Base-by-base conservation (phyloP, 2,888 invertebrate species). In the Latrodectus elegans region DNA sequence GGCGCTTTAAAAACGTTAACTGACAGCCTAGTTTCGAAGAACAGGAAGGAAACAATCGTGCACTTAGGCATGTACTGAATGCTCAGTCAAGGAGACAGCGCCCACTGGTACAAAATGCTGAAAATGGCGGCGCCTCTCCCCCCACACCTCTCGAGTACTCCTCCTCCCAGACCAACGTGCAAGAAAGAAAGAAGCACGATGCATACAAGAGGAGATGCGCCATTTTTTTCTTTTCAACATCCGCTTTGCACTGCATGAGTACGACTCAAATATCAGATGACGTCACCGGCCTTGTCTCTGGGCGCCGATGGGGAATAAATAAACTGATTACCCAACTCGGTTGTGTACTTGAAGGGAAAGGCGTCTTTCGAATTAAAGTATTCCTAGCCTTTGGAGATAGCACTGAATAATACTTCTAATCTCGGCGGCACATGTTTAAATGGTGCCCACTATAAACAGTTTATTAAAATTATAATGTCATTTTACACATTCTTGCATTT, bases 211-310 rank as follows among this genome's bases (percentile, higher is more conserved):
- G 60, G 15, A 60, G 60, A n/a, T 15, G 60, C 3, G 60, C 14
- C 60, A 60, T n/a, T 60, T 60, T 15, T 60, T 60, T 60, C n/a
- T 15, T 60, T 60, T 60, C n/a, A 11, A 60, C n/a, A 60, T 60
- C 60, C 60, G 60, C 60, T 60, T 15, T 11, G 60, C 81, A 73
- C 67, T 81, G 79, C 79, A 70, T 52, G 71, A 79, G 80, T 80
- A 80, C 81, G 81, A 81, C 81, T 81, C 81, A 73, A 74, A 81
- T 81, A 81, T 81, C 81, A 81, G 53, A 8, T 81, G 73, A 81
- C 81, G 81, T 81, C 81, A 80, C 17, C 49, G 65, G 72, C 72
- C 72, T 74, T 67, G 81, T 81, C 64, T 73, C 74, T 49, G 38
- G 65, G 74, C 67, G 80, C 72, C 22, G 64, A 15, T 55, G 74